These are phyloP conservation scores for Anguilla megastoma DNA, from an alignment of 2,797 vertebrate species.

Conservation along the genomic window DNA sequence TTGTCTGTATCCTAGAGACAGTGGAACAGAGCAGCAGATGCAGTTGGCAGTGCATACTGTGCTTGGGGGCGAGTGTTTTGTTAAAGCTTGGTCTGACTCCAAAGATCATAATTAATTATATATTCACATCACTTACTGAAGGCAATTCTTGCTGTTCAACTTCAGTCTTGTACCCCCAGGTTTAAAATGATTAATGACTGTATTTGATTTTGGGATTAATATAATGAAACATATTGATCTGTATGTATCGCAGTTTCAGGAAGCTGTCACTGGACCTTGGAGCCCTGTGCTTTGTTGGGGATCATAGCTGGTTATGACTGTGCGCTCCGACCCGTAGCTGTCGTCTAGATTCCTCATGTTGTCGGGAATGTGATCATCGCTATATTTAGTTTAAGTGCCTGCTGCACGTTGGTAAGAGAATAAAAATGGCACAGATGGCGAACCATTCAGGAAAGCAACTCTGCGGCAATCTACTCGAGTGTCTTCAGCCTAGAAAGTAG, in stretches of 20 bases:
- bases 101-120: not conserved
- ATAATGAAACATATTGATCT: not conserved
- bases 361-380: constrained; percentile 6
- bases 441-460: not conserved
- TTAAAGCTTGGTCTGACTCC: not conserved
- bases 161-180: not conserved
- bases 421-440: not conserved
- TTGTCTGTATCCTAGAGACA: not conserved
- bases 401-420: constrained; percentile 7
- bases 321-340: not conserved
- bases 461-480: not conserved
- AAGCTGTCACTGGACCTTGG: not conserved
- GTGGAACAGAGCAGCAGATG: not conserved
- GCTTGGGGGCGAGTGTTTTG: not conserved
- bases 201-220: not conserved
- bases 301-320: not conserved
- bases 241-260: not conserved
- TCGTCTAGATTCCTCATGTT: constrained; percentile 9
- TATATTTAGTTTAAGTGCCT: constrained; percentile 35
- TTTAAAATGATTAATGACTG: not conserved
- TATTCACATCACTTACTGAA: not conserved
- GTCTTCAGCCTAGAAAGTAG: not conserved
- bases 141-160: not conserved
- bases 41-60: not conserved
- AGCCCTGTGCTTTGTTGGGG: not conserved